Base-by-base conservation (phyloP, 2,888 invertebrate genomes). In the Tenthredo livida region DNA sequence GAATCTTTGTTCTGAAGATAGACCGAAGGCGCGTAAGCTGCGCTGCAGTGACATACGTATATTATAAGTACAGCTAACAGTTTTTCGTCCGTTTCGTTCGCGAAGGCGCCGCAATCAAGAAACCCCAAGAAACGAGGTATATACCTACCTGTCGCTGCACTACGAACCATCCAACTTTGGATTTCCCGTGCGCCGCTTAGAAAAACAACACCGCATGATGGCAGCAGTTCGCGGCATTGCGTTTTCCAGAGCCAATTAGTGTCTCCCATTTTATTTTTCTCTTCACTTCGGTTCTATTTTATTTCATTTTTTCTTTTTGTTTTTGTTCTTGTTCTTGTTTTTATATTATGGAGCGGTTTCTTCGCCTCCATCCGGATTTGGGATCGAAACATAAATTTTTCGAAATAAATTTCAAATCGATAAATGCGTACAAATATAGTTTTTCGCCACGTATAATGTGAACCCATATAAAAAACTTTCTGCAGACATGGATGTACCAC, bases 91-190 rank as follows among this genome's bases (percentile, higher is more conserved):
- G 72, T 73, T 73, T 73, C 72, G 43, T 73, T 73, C 43, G n/a
- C 80, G 47, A 50, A 47, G 77, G 77, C 77, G 77, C 77, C 77
- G 77, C 77, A 77, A 77, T 77, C 77, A 77, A 77, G 77, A 77
- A 77, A 54, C 29, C 47, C 80, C 61, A 80, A 61, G 50, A 61
- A 61, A 61, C 61, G 78, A 10, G 21, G 47, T 25, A 12, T 25
- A 12, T 12, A 47, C 33, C 17, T 43, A 75, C 21, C n/a, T 25
- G 54, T 47, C 21, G 21, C 25, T 61, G 77, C 29, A n/a, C 29
- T 21, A 40, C 33, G n/a, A 58, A 58, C 37, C 37, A 21, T 37
- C 80, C 80, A 61, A 61, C 58, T 80, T 80, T 80, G 80, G 80
- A 80, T 80, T 80, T 80, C 61, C 80, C 61, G n/a, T 61, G 78